These are phyloP conservation scores for Rousettus leschenaultii DNA, from an alignment of 2,113 vertebrate species.

Conservation along the genomic window DNA sequence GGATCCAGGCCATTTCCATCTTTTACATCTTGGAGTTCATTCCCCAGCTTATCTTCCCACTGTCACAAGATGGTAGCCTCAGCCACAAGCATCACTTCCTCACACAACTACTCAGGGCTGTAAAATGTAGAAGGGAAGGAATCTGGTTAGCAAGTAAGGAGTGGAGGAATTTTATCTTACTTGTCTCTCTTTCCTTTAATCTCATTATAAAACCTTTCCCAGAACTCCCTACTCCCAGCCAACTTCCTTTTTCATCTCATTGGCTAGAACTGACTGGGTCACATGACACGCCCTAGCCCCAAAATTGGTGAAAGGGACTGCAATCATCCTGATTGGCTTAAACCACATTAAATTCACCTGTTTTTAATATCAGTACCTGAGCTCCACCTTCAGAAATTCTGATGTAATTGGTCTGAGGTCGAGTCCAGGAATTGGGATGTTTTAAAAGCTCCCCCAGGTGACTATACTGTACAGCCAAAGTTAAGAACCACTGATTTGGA, in stretches of 20 bases:
- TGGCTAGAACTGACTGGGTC: background rate
- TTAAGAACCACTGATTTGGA: background rate
- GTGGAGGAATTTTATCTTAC: background rate
- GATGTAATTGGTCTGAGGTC: background rate
- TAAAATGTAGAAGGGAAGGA: constrained; percentile 1
- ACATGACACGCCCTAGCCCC: background rate
- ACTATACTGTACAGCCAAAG: background rate
- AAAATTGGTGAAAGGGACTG: background rate
- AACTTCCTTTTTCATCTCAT: background rate
- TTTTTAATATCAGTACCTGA: background rate
- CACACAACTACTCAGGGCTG: background rate
- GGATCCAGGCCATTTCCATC: background rate
- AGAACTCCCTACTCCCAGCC: background rate
- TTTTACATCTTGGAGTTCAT: background rate
- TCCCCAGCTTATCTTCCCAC: background rate
- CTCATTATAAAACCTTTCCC: background rate
- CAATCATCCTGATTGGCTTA: background rate
- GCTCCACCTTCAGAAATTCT: background rate
- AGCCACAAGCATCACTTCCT: background rate
- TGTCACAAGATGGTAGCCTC: background rate
- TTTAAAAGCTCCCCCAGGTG: background rate
- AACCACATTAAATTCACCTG: background rate
- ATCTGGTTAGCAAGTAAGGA: background rate
- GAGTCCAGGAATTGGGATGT: background rate
- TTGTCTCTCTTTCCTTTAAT: background rate